phyloP scores from a whole-genome alignment of 1,140 invertebrate species.

The Rhagoletis pomonella region DNA sequence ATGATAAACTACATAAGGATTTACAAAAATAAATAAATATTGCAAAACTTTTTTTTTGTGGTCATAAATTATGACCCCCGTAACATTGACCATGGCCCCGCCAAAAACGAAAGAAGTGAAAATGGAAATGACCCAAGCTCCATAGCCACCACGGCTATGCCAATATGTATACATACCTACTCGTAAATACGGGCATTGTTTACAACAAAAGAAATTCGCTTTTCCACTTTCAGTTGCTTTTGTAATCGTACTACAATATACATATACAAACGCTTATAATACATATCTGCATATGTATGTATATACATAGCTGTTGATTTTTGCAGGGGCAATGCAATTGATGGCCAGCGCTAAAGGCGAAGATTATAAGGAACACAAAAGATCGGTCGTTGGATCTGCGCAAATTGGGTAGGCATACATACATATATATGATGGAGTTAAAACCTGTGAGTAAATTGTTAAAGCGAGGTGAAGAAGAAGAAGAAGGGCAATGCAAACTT shows the following conservation, averaged over 20 bases:
- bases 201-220: slow-evolving; percentile 6
- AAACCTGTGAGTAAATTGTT: not conserved
- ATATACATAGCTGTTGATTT: not conserved
- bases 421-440: not conserved
- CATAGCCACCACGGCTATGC: not conserved
- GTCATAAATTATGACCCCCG: not conserved
- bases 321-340: not conserved
- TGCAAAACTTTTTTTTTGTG: not conserved
- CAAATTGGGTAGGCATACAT: not conserved
- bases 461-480: not conserved
- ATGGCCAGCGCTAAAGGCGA: slow-evolving; percentile 27
- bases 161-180: not conserved
- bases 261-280: no score
- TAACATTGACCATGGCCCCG: slow-evolving; percentile 17
- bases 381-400: slow-evolving; percentile 12
- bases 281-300: not conserved
- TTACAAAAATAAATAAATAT: slow-evolving; percentile 2
- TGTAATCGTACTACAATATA: not conserved
- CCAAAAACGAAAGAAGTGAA: not conserved
- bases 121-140: slow-evolving; percentile 11
- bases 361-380: not conserved
- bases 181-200: not conserved
- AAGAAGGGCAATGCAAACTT: not conserved
- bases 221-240: not conserved
- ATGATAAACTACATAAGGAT: not conserved